Evolutionary conservation across 2,113 vertebrate genomes (phyloP), one percentile per base, ranked within the genome.

Genomic region (Platycercus adscitus): DNA sequence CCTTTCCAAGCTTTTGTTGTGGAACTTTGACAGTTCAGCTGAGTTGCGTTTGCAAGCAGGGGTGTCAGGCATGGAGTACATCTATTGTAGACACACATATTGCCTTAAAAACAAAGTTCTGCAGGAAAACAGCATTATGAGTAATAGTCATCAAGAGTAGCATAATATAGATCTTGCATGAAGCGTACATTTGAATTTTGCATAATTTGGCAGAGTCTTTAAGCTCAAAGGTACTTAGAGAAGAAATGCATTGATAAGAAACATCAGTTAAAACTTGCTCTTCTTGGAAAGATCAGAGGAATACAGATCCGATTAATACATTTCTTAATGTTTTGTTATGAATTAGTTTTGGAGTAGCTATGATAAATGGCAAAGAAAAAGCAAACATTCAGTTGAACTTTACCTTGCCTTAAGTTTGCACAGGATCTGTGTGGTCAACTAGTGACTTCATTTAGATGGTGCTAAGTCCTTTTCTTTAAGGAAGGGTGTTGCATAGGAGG

Each of bases 31-130:
- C 24, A 33, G 4, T 47, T 72, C 9, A 60, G 26, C 56, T 26
- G 20, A 77, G 44, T 24, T 88, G 10, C 43, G 1, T 76, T 73
- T 77, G 19, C 25, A 39, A 39, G 39, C 39, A 37, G 68, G 24
- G 17, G 0, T 31, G 11, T 39, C 16, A 17, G 52, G 16, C 17
- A 41, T 35, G 0, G 0, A 39, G 17, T 28, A 15, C 14, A 2
- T 58, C 15, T 56, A 5, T 18, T 70, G 16, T 24, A 29, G 60
- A 5, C n/a, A 13, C 5, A 6, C 4, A 4, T 58, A 10, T 3
- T 61, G 56, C 46, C 16, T 91, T 66, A 44, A 39, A 88, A 94
- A 37, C 17, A 7, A 53, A 60, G 5, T 44, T 58, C 25, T 89
- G 23, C 26, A 23, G 71, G 63, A n/a, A 58, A 72, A 28, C 12